Base-by-base conservation (phyloP, 1,140 invertebrate genomes). In the Heterodera schachtii region DNA sequence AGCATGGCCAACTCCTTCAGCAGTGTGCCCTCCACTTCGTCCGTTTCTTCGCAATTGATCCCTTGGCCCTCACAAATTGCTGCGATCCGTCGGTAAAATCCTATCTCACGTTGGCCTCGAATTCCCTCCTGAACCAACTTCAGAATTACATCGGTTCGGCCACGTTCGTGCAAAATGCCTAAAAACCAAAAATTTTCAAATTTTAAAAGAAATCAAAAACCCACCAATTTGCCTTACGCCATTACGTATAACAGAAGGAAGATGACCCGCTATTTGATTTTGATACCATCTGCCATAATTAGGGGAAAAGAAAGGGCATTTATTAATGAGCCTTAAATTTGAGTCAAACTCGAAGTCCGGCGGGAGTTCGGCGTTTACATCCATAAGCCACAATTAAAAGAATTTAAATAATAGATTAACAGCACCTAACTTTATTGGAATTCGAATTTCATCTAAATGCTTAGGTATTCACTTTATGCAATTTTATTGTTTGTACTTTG, bases 131-230 rank as follows among this genome's bases (percentile, higher is more conserved):
- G 75, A 6, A 60, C 75, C 49, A 76, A 44, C 66, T 76, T 76
- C 66, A 76, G 46, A 76, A 76, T 76, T 19, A 76, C 66, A 21
- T 76, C 41, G 7, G 13, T 49, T 21, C 71, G 57, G 16, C 66
- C 44, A 67, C 31, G 66, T 73, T 75, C 71, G 41, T 81, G 80
- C 31, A 69, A 43, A 78, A 81, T 73, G 31, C 66, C 69, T 77
- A 70, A 73, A 85, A 41, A 64, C 16, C 16, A 13, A 13, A 13
- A 19, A 19, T 19, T 19, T 19, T 4, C 57, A 64, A 64, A 64
- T 64, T 11, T 19, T 31, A 31, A 31, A 31, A 31, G 1, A 31
- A 31, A 31, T 31, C 31, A 31, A 31, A 19, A 64, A 64, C 57
- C 5, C 0, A 64, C 57, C 57, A 64, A 64, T 64, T 64, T 64